Evolutionary conservation across 2,888 invertebrate genomes (phyloP).

Genomic region (Euzophera pinguis): DNA sequence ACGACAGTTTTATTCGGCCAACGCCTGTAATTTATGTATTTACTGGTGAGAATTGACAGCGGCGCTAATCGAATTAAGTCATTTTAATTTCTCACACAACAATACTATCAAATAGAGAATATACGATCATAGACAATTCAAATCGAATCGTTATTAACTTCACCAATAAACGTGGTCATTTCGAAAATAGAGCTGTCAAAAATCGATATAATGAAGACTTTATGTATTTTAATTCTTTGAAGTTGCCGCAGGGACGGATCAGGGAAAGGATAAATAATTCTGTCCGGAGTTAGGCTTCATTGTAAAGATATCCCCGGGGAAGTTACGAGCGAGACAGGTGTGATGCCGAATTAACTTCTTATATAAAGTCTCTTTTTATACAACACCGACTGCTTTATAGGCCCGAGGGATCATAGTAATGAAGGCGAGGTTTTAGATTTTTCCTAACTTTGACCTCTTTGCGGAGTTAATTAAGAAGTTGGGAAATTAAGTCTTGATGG

Average conservation of each 20-base stretch:
- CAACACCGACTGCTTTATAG: constrained; percentile 69
- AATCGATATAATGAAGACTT: constrained; percentile 65
- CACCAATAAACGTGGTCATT: constrained; percentile 47
- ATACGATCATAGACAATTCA: constrained; percentile 33
- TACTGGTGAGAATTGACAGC: constrained; percentile 34
- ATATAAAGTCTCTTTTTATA: constrained; percentile 73
- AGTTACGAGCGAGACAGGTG: constrained; percentile 78
- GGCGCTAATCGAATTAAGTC: constrained; percentile 34
- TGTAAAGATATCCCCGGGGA: constrained; percentile 67
- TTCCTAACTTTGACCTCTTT: constrained; percentile 50
- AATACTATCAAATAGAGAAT: constrained; percentile 36
- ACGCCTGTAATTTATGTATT: constrained; percentile 4
- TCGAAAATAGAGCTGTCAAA: constrained; percentile 70
- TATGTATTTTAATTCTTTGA: constrained; percentile 67
- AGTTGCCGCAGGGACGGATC: constrained; percentile 60
- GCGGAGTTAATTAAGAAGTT: constrained; percentile 58
- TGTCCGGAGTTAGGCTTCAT: constrained; percentile 62
- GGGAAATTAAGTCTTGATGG: constrained; percentile 44
- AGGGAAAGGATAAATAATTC: constrained; percentile 57
- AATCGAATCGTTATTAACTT: constrained; percentile 40
- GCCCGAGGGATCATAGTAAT: constrained; percentile 63
- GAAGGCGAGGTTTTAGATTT: constrained; percentile 57
- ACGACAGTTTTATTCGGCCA: neutral
- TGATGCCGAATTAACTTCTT: constrained; percentile 76
- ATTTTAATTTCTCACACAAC: constrained; percentile 30